phyloP scores from a whole-genome alignment of 1,140 invertebrate species.

The Papilio machaon region DNA sequence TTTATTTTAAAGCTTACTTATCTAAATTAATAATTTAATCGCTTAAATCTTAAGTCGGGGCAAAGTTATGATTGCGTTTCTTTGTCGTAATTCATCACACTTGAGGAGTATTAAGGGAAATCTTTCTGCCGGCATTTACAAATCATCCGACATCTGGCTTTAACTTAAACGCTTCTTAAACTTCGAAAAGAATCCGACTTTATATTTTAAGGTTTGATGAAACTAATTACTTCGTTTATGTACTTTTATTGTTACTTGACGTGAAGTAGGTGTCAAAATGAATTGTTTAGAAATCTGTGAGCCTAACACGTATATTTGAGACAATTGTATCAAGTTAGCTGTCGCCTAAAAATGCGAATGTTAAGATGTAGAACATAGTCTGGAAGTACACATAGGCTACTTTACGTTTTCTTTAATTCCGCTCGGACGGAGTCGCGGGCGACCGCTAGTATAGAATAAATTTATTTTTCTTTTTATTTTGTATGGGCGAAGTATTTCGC shows the following conservation, averaged over 20 bases:
- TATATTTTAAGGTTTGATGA: not conserved
- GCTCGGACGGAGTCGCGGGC: too few relatives aligned
- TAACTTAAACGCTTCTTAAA: not conserved
- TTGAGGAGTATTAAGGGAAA: conserved; percentile 6
- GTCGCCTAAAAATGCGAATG: too few relatives aligned
- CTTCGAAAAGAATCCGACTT: not conserved
- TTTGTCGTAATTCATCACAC: conserved; percentile 16
- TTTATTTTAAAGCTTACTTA: not conserved
- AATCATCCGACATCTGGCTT: conserved; percentile 9
- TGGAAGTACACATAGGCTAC: too few relatives aligned
- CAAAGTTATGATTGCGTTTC: conserved; percentile 18
- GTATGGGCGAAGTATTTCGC: conserved; percentile 11
- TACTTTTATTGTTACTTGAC: too few relatives aligned
- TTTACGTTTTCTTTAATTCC: too few relatives aligned
- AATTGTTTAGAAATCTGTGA: too few relatives aligned
- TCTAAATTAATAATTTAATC: conserved; percentile 8
- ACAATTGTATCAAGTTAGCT: too few relatives aligned
- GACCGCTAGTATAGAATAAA: not conserved
- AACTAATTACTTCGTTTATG: not conserved
- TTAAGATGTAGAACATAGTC: too few relatives aligned
- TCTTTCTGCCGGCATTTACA: not conserved
- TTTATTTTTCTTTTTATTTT: conserved; percentile 20
- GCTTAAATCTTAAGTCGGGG: not conserved
- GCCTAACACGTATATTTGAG: too few relatives aligned
- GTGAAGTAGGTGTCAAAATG: too few relatives aligned